phyloP scores from a whole-genome alignment of 2,113 vertebrate species.

The Apeltes quadracus region DNA sequence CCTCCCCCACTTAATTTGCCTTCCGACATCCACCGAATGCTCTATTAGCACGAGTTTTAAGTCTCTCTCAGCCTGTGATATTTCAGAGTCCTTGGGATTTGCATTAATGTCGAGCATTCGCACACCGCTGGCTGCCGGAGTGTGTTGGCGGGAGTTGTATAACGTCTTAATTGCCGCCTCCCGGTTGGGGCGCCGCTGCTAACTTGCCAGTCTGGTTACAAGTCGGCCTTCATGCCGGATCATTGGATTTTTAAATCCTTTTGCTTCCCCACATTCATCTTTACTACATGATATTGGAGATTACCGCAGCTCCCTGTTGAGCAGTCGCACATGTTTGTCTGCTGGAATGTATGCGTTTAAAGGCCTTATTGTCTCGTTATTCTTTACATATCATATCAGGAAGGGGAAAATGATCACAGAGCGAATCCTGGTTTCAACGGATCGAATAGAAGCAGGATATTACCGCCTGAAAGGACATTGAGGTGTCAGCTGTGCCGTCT shows the following conservation, averaged over 20 bases:
- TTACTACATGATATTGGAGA: background rate
- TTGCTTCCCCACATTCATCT: background rate
- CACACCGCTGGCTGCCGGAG: conserved; percentile 38
- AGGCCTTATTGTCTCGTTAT: conserved; percentile 11
- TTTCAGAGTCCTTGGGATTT: conserved; percentile 66
- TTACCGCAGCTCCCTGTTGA: conserved; percentile 1
- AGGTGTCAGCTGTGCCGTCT: conserved; percentile 64
- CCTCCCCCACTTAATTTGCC: conserved; percentile 50
- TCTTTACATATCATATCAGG: background rate
- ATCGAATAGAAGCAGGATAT: conserved; percentile 48
- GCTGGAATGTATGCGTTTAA: background rate
- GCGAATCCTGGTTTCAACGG: conserved; percentile 20
- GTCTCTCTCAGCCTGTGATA: conserved; percentile 48
- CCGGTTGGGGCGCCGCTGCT: conserved; percentile 23
- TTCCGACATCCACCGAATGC: conserved; percentile 29
- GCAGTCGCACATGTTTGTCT: background rate
- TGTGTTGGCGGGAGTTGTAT: conserved; percentile 39
- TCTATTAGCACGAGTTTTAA: conserved; percentile 51
- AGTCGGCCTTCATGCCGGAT: conserved; percentile 16
- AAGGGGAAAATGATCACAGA: background rate
- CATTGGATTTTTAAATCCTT: conserved; percentile 15
- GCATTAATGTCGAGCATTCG: conserved; percentile 53
- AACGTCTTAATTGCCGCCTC: conserved; percentile 45
- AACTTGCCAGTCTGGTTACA: conserved; percentile 15
- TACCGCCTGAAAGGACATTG: conserved; percentile 55